A percentile compares a stretch with the other conserved stretches of the same genome.
These are phyloP conservation scores for Vanessa cardui DNA, from an alignment of 2,888 invertebrate genomes.

Conservation along the genomic window DNA sequence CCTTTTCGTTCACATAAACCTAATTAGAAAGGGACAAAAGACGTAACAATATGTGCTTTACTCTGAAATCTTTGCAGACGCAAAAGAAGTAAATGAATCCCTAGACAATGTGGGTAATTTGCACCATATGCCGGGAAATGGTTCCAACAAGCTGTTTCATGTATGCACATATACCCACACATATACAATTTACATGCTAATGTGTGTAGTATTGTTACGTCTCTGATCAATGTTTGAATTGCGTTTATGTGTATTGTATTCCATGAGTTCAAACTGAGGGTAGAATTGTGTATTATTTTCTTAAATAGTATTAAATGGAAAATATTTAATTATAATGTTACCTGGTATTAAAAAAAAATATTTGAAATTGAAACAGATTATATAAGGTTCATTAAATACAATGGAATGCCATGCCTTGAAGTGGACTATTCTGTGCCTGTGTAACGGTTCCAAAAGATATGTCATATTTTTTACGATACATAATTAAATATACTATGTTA, in stretches of 20 bases:
- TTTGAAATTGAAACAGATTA: too few species aligned
- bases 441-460: too few species aligned
- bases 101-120: constrained; percentile 27
- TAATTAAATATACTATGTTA: too few species aligned
- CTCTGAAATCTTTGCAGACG: constrained; percentile 14
- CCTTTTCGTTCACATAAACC: neutral
- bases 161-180: neutral
- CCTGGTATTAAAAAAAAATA: too few species aligned
- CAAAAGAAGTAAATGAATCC: constrained; percentile 26
- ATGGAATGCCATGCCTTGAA: too few species aligned
- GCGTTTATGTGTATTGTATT: neutral
- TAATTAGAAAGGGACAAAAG: constrained; percentile 9
- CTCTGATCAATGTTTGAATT: neutral
- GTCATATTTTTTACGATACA: too few species aligned
- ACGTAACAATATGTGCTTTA: neutral
- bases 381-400: too few species aligned
- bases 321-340: too few species aligned
- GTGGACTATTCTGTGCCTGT: too few species aligned
- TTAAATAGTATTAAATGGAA: too few species aligned
- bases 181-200: neutral
- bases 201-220: neutral
- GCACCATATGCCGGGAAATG: constrained; percentile 23
- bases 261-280: too few species aligned
- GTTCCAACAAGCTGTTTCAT: neutral
- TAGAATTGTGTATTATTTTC: too few species aligned